Percentiles rank a stretch among this genome's conserved stretches.
Conservation (phyloP, 2,888 invertebrate species). For the Rhimphoctona megacephalus region DNA sequence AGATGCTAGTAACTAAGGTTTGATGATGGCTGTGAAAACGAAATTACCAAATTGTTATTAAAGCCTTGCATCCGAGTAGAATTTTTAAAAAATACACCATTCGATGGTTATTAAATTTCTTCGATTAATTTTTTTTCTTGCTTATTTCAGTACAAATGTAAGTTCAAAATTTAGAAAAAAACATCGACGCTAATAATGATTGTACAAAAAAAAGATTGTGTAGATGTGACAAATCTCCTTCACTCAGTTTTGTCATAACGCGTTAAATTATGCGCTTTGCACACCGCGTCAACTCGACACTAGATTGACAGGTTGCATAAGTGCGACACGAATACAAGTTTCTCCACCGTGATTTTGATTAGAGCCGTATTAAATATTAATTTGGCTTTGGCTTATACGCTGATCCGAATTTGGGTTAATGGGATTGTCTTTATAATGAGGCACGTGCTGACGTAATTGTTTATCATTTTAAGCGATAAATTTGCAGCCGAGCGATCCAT, state of each 20-base stretch:
- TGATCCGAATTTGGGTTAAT: constrained; percentile 42
- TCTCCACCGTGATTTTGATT: neutral
- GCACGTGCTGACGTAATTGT: constrained; percentile 39
- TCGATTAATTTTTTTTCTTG: no score
- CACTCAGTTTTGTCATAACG: constrained; percentile 15
- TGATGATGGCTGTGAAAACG: no score
- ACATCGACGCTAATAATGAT: neutral
- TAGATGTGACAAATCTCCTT: neutral
- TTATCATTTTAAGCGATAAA: constrained; percentile 86
- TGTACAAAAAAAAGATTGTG: neutral
- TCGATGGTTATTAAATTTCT: no score
- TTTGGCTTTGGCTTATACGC: constrained; percentile 29
- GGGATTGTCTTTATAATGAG: constrained; percentile 33
- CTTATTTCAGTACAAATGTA: no score
- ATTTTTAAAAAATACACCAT: no score
- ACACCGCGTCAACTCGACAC: constrained; percentile 29
- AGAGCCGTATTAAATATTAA: constrained; percentile 34
- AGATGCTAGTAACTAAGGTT: no score
- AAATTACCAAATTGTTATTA: no score
- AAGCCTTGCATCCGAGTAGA: no score
- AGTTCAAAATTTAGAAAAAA: neutral
- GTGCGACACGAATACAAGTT: neutral
- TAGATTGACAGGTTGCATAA: constrained; percentile 53
- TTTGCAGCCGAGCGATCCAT: constrained; percentile 89
- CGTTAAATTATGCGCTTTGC: constrained; percentile 32